phyloP scores from a whole-genome alignment of 2,797 vertebrate genomes.

The Ctenochaetus hawaiiensis region DNA sequence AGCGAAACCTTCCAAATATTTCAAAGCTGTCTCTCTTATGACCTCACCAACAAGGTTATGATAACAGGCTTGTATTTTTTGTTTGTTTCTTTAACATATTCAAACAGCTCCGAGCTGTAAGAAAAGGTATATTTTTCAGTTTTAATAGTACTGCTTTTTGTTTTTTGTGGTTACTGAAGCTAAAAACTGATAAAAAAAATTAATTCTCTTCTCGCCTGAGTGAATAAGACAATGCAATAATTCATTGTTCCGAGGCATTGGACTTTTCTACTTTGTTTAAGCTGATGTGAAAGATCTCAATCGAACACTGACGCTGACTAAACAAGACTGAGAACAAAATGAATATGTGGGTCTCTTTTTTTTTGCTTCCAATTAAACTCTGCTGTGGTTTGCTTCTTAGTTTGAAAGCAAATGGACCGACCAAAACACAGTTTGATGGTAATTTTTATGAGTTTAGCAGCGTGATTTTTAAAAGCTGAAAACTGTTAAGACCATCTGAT shows the following conservation, averaged over 20 bases:
- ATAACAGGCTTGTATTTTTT: slow-evolving; percentile 34
- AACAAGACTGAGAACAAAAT: not conserved
- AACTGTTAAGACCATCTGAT: not conserved
- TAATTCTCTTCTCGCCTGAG: slow-evolving; percentile 5
- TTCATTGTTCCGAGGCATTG: not conserved
- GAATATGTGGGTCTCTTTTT: not conserved
- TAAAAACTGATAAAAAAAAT: not conserved
- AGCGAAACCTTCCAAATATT: slow-evolving; percentile 19
- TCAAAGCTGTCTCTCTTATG: slow-evolving; percentile 30
- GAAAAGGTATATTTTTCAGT: slow-evolving; percentile 8
- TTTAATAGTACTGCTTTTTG: slow-evolving; percentile 13
- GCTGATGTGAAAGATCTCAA: not conserved
- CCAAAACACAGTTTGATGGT: not conserved
- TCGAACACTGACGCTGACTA: not conserved
- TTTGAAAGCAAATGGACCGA: not conserved
- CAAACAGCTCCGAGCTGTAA: slow-evolving; percentile 18
- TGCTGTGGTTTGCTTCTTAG: too few species aligned
- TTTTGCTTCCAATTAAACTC: too few species aligned
- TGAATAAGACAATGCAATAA: not conserved
- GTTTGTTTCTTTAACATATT: slow-evolving; percentile 55
- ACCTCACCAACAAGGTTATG: slow-evolving; percentile 16
- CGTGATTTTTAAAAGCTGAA: not conserved
- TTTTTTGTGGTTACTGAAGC: slow-evolving; percentile 17
- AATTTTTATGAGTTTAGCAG: not conserved
- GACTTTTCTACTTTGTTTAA: not conserved